Evolutionary conservation across 2,888 invertebrate genomes (phyloP), one percentile per base, ranked within the genome.

Genomic region (Metellina segmentata): DNA sequence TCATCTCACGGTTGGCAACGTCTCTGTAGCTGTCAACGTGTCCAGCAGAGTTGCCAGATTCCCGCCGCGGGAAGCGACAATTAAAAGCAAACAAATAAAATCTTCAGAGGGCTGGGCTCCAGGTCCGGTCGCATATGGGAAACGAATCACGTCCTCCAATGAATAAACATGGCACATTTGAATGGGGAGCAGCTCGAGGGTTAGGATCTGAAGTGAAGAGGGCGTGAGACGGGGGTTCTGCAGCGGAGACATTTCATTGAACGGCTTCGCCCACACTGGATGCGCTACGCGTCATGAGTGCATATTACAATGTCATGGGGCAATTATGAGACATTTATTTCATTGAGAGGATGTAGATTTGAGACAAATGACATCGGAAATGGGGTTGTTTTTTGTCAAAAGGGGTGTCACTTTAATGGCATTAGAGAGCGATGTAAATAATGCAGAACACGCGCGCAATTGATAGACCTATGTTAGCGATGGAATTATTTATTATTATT

Each of bases 81-180:
- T 89, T 89, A 81, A 81, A 79, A 89, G 34, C 53, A 89, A 89
- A 89, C 61, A 89, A 89, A 81, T 69, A 89, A 75, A 89, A 78
- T n/a, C 2, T n/a, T 34, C 8, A 20, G n/a, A n/a, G 81, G 88
- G 81, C 81, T 89, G 74, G 88, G 79, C 83, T 19, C 13, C 11
- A n/a, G 13, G 13, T 13, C 7, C 61, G 61, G 69, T n/a, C 75
- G 61, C 75, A 53, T 88, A 61, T 74, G 81, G 81, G 72, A 90
- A 16, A 49, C 90, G 79, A 16, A 78, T 85, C 90, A 90, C 90
- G 90, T 90, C 72, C 74, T 8, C 70, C 90, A n/a, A 91, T 91
- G 90, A 91, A 91, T 91, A 91, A 82, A 91, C 90, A 91, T 91
- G 81, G 90, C 75, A 79, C 85, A 77, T 81, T 82, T 61, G 20